These are phyloP conservation scores for Anniella stebbinsi DNA, from an alignment of 2,797 vertebrate species.

Conservation along the genomic window DNA sequence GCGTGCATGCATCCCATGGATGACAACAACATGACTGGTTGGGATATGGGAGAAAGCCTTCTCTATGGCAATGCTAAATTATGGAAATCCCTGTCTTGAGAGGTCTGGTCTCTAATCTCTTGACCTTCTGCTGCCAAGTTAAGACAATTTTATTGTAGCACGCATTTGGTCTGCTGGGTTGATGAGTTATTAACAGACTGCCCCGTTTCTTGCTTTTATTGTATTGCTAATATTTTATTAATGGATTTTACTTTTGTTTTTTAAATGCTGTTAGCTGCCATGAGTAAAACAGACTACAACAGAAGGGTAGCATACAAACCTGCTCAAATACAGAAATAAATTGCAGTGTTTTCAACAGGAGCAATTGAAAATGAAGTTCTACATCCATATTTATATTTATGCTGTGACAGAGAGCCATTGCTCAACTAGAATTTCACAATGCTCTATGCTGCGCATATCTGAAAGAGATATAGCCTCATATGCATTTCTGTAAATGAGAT, in stretches of 20 bases:
- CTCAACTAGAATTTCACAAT: neutral
- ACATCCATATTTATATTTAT: neutral
- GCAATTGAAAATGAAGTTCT: neutral
- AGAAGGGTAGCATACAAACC: neutral
- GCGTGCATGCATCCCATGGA: neutral
- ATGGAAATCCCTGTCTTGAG: neutral
- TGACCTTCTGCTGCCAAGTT: neutral
- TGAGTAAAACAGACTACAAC: neutral
- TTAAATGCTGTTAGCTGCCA: neutral
- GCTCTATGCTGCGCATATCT: neutral
- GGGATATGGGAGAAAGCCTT: neutral
- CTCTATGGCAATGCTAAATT: neutral
- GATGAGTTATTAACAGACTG: neutral
- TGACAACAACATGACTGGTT: neutral
- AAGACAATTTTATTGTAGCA: neutral
- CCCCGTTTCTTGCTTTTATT: neutral
- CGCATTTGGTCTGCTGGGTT: neutral
- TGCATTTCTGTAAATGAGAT: neutral
- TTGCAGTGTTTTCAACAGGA: neutral
- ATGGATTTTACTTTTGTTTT: slow-evolving; percentile 1
- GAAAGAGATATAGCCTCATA: neutral
- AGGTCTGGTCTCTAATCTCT: neutral
- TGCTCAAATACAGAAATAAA: neutral
- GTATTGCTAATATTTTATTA: neutral
- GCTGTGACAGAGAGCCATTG: neutral